Percentiles rank a stretch among this genome's conserved stretches.
Conservation (phyloP, 2,113 vertebrate genomes). For the Grammomys dolichurus region DNA sequence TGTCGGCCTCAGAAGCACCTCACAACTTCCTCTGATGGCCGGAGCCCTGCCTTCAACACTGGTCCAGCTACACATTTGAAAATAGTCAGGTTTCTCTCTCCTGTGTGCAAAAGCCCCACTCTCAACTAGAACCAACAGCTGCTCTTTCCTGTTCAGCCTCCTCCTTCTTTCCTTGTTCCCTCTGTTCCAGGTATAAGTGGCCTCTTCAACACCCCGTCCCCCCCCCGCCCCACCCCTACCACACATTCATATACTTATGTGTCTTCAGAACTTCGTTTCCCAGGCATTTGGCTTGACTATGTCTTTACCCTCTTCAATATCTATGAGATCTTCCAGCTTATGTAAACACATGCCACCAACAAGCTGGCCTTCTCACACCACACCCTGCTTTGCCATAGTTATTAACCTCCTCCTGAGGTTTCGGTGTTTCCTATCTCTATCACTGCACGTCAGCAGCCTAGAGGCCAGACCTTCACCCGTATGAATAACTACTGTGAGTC, state of each 20-base stretch:
- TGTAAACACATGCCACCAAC: not conserved
- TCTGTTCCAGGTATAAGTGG: fast-evolving
- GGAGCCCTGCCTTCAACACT: not conserved
- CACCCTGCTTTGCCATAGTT: not conserved
- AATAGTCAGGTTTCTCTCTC: not conserved
- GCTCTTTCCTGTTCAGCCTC: not conserved
- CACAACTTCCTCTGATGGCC: not conserved
- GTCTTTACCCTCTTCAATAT: not conserved
- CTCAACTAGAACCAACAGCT: not conserved
- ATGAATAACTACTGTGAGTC: not conserved
- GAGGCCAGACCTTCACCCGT: not conserved
- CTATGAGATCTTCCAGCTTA: not conserved
- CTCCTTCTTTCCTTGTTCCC: fast-evolving
- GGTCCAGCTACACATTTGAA: not conserved
- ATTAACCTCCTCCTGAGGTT: not conserved
- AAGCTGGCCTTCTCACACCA: not conserved
- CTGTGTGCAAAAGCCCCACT: not conserved
- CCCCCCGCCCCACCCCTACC: not conserved
- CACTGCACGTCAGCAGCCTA: fast-evolving
- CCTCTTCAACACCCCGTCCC: too few relatives aligned
- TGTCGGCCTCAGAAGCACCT: not conserved
- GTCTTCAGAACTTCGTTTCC: not conserved
- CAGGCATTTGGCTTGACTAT: not conserved
- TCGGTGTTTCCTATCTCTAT: not conserved
- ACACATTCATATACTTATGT: not conserved